phyloP scores from a whole-genome alignment of 2,797 vertebrate genomes.

The Helostoma temminkii region DNA sequence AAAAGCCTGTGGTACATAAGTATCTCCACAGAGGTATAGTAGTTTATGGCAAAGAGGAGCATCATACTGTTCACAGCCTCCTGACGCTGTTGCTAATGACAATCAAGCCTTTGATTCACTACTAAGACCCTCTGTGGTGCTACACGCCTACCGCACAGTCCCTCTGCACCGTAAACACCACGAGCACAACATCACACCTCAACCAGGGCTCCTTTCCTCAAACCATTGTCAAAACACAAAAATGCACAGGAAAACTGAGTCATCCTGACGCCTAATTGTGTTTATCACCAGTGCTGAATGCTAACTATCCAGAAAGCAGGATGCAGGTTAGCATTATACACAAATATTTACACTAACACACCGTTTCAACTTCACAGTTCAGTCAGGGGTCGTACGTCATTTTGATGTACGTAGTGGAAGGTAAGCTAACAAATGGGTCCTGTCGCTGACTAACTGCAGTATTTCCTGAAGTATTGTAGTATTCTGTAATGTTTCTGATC shows the following conservation, averaged over 20 bases:
- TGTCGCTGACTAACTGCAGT: neutral
- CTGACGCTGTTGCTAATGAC: constrained; percentile 18
- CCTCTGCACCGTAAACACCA: too few relatives aligned
- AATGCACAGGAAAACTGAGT: neutral
- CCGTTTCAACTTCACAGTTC: neutral
- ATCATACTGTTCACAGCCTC: neutral
- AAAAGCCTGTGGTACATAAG: neutral
- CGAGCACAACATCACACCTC: neutral
- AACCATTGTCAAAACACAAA: constrained; percentile 6
- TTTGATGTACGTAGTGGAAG: constrained; percentile 10
- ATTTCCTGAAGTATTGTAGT: neutral
- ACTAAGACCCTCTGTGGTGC: neutral
- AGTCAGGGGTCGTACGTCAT: neutral
- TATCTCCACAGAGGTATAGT: neutral
- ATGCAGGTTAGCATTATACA: neutral
- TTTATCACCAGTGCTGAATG: neutral
- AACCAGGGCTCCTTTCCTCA: neutral
- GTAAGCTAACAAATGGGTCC: neutral
- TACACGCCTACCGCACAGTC: neutral
- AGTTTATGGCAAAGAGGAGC: neutral
- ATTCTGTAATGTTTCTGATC: constrained; percentile 14
- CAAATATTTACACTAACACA: neutral
- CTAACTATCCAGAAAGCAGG: neutral
- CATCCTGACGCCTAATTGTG: constrained; percentile 1
- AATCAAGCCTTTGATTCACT: constrained; percentile 21